A percentile compares a stretch with the other conserved stretches of the same genome.
These are phyloP conservation scores for Drosophila lacteicornis DNA, from an alignment of 1,140 invertebrate genomes.

Conservation along the genomic window DNA sequence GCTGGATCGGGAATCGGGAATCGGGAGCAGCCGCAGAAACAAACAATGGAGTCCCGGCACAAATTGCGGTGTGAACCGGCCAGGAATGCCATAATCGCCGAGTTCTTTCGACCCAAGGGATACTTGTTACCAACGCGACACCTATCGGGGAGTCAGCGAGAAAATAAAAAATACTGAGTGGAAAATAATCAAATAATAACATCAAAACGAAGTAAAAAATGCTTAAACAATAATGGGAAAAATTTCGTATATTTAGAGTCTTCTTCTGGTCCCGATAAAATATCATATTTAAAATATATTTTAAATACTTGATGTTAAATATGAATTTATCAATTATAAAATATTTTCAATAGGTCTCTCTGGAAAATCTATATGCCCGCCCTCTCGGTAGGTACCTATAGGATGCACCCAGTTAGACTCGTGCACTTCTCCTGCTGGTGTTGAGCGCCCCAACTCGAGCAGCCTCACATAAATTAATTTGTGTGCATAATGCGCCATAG, in stretches of 20 bases:
- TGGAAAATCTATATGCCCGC: background rate
- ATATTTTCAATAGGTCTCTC: too few species aligned
- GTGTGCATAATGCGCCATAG: conserved; percentile 76
- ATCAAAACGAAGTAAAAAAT: too few species aligned
- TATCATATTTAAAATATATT: too few species aligned
- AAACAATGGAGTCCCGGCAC: conserved; percentile 56
- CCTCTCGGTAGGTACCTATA: background rate
- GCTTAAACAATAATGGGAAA: too few species aligned
- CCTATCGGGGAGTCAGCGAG: background rate
- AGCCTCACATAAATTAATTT: conserved; percentile 79
- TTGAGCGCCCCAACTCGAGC: conserved; percentile 11
- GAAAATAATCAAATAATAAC: too few species aligned
- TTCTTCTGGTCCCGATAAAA: too few species aligned
- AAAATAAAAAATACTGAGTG: too few species aligned
- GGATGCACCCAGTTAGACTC: conserved; percentile 2
- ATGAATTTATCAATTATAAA: too few species aligned
- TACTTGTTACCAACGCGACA: conserved; percentile 33
- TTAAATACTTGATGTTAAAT: too few species aligned
- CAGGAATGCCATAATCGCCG: conserved; percentile 15
- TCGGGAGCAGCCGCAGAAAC: conserved; percentile 48
- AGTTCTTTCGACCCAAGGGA: conserved; percentile 6
- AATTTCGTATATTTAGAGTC: too few species aligned
- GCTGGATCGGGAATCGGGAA: conserved; percentile 5
- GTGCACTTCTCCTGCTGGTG: conserved; percentile 24
- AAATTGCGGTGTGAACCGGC: conserved; percentile 78